phyloP scores from a whole-genome alignment of 1,140 invertebrate genomes.

The Battus philenor region DNA sequence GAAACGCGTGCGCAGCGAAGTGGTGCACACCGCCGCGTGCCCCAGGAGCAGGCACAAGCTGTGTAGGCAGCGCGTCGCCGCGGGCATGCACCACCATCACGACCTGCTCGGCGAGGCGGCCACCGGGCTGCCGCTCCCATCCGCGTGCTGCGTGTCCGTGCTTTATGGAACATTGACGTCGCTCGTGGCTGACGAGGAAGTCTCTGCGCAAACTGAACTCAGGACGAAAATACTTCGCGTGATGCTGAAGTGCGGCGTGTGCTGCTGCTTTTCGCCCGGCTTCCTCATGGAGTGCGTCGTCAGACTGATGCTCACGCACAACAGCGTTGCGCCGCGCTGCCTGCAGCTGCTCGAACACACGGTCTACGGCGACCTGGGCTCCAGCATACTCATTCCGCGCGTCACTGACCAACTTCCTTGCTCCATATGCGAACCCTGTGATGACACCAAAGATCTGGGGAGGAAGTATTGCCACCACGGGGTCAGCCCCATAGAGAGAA shows the following conservation, averaged over 20 bases:
- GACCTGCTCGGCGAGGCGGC: slow-evolving; percentile 74
- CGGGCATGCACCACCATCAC: slow-evolving; percentile 77
- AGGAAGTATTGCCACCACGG: slow-evolving; percentile 51
- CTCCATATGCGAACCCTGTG: slow-evolving; percentile 55
- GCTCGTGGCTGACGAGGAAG: slow-evolving; percentile 71
- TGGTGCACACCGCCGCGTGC: slow-evolving; percentile 76
- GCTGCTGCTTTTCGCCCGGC: slow-evolving; percentile 79
- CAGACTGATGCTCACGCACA: slow-evolving; percentile 51
- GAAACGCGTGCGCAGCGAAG: slow-evolving; percentile 77
- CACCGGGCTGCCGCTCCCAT: slow-evolving; percentile 31
- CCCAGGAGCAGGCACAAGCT: slow-evolving; percentile 71
- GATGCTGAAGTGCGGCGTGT: slow-evolving; percentile 77
- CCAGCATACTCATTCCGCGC: slow-evolving; percentile 44
- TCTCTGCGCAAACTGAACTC: slow-evolving; percentile 50
- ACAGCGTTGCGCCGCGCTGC: slow-evolving; percentile 40
- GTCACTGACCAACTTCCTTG: slow-evolving; percentile 57
- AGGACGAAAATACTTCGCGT: slow-evolving; percentile 75
- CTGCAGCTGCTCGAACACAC: slow-evolving; percentile 76
- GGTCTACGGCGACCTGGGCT: slow-evolving; percentile 78
- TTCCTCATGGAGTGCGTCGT: slow-evolving; percentile 62
- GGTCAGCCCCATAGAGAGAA: slow-evolving; percentile 48
- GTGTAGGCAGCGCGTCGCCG: slow-evolving; percentile 58
- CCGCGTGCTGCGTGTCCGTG: slow-evolving; percentile 77
- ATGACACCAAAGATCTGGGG: slow-evolving; percentile 31
- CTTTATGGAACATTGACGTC: slow-evolving; percentile 77